Evolutionary conservation across 1,140 invertebrate species (phyloP).

Genomic region (Brachionus rotundiformis): DNA sequence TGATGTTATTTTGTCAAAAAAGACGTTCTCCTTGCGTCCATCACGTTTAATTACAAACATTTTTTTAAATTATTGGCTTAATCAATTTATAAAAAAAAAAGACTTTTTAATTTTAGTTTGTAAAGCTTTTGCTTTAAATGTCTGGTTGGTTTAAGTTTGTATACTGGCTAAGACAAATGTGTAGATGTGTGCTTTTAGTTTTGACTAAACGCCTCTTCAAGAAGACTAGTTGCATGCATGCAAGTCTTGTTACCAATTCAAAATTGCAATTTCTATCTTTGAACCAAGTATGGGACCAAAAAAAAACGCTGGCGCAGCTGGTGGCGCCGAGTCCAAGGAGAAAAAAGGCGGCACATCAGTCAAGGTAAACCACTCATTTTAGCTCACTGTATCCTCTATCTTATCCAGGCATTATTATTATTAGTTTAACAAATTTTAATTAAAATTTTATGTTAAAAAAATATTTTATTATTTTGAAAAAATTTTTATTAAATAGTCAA

Average conservation of each 20-base stretch:
- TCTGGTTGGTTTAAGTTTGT: neutral
- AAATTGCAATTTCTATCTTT: neutral
- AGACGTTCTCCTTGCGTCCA: slow-evolving; percentile 85
- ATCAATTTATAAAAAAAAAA: too few species aligned
- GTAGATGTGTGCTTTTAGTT: neutral
- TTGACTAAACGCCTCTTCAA: neutral
- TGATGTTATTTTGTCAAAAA: slow-evolving; percentile 96
- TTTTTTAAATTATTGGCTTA: slow-evolving; percentile 53
- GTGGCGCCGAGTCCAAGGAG: slow-evolving; percentile 57
- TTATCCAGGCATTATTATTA: too few species aligned
- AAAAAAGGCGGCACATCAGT: slow-evolving; percentile 63
- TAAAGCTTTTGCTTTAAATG: neutral
- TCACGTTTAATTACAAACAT: slow-evolving; percentile 68
- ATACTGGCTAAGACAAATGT: neutral
- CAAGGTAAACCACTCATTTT: slow-evolving; percentile 57
- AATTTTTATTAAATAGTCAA: too few species aligned
- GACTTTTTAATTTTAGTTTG: neutral
- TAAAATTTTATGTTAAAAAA: too few species aligned
- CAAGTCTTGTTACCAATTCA: neutral
- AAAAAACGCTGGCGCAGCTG: neutral
- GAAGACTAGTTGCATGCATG: neutral
- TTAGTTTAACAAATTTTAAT: too few species aligned
- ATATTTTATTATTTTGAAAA: too few species aligned
- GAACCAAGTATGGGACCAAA: neutral
- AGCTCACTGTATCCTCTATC: too few species aligned